A percentile compares a stretch with the other conserved stretches of the same genome.
phyloP scores from a whole-genome alignment of 1,140 invertebrate genomes.

The Drosophila melanogaster region DNA sequence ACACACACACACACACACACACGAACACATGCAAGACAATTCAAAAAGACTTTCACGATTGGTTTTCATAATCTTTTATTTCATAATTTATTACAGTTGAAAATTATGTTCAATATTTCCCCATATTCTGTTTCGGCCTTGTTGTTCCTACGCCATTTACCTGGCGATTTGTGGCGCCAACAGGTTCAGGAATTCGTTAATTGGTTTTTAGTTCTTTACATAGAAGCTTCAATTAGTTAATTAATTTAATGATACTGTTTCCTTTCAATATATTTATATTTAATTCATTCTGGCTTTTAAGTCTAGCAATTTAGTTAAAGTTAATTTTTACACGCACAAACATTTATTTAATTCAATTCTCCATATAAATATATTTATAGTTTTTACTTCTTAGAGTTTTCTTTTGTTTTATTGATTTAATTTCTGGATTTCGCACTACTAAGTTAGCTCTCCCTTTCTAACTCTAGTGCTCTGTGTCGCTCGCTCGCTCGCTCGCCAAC shows the following conservation, averaged over 20 bases:
- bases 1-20: not conserved
- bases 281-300: conserved; percentile 58
- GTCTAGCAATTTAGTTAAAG: conserved; percentile 77
- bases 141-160: conserved; percentile 21
- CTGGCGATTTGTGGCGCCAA: conserved; percentile 21
- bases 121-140: conserved; percentile 47
- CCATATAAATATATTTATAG: conserved; percentile 73
- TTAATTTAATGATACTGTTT: conserved; percentile 80
- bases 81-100: conserved; percentile 83
- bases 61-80: conserved; percentile 80
- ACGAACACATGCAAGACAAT: not conserved
- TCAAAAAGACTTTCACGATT: conserved; percentile 25
- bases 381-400: conserved; percentile 28
- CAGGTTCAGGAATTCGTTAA: conserved; percentile 50
- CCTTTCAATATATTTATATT: conserved; percentile 76
- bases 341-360: conserved; percentile 76
- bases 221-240: conserved; percentile 82
- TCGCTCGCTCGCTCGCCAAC: conserved; percentile 31
- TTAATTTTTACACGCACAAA: conserved; percentile 83
- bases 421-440: conserved; percentile 44
- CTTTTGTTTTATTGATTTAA: conserved; percentile 46
- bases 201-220: conserved; percentile 80
- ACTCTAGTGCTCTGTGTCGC: conserved; percentile 33
- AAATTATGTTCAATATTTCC: conserved; percentile 79
- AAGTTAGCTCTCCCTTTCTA: conserved; percentile 51